Conservation (phyloP, 1,140 invertebrate species). For the Brachionus paranguensis region DNA sequence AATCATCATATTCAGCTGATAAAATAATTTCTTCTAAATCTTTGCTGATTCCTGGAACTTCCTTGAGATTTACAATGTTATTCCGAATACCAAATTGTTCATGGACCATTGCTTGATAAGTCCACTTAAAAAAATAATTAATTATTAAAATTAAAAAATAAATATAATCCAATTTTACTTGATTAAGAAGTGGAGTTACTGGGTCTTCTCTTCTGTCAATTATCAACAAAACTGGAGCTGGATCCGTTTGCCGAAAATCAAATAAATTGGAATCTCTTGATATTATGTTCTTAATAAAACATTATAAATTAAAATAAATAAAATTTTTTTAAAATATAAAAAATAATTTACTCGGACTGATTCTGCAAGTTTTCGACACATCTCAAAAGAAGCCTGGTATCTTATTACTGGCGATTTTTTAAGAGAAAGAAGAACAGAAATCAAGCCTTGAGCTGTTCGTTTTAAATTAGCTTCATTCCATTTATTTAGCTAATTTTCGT, state of each 20-base stretch:
- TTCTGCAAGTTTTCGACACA: constrained; percentile 77
- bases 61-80: constrained; percentile 78
- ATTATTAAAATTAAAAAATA: background rate
- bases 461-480: constrained; percentile 71
- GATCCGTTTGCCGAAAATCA: constrained; percentile 68
- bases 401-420: constrained; percentile 83
- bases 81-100: constrained; percentile 89
- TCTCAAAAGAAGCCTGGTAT: constrained; percentile 79
- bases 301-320: too few species aligned
- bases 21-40: constrained; percentile 80
- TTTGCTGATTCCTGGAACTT: constrained; percentile 66
- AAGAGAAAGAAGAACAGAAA: constrained; percentile 77
- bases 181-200: constrained; percentile 90
- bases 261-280: constrained; percentile 78
- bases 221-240: constrained; percentile 67
- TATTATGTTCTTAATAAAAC: constrained; percentile 63
- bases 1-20: constrained; percentile 90
- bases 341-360: constrained; percentile 50
- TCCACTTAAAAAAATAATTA: constrained; percentile 67
- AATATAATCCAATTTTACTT: constrained; percentile 53
- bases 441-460: constrained; percentile 75
- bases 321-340: constrained; percentile 23
- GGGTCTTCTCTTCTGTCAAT: constrained; percentile 86
- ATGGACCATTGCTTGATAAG: constrained; percentile 99
- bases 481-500: constrained; percentile 43